Base-by-base conservation (phyloP, 2,797 vertebrate genomes). In the Apogon talboti region DNA sequence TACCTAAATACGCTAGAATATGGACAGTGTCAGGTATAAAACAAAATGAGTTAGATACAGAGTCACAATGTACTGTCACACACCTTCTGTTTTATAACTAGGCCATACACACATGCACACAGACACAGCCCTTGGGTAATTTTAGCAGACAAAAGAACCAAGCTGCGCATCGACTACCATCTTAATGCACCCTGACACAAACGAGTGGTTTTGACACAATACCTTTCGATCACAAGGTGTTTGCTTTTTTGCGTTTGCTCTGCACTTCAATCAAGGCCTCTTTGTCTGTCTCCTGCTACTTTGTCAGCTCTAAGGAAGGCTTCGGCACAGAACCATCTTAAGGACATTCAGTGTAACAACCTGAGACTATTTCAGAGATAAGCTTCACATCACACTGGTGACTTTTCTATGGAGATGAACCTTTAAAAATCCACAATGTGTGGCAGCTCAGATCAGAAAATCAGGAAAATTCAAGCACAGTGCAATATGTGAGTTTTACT, bases 221-320 rank as follows among this genome's bases (percentile, higher is more conserved):
- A 64, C 59, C 69, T 72, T 83, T 87, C 78, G 35, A 82, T 90
- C 81, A 82, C 66, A 87, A 67, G 19, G 61, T 71, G 61, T 87
- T 71, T 83, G 45, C 84, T 64, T 81, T 84, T 72, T 69, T 82
- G 72, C 16, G 58, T 84, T 67, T 18, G 69, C 60, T 52, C 58
- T 43, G 76, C 76, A 57, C 79, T 89, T 84, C 76, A 89, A 85
- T 92, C 86, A 87, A 66, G 41, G 57, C 35, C 71, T 61, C 72
- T 89, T 91, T 92, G 86, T 91, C 66, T 76, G 76, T 69, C 41
- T 74, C 69, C 74, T 48, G 51, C 50, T 58, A 69, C 50, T 55
- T 56, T 66, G 67, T 66, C 42, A 48, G 64, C 44, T 73, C 66
- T 51, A 28, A 48, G 56, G 54, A 30, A 82, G 11, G n/a, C 46